Percentiles rank a stretch among this genome's conserved stretches.
These are phyloP conservation scores for Uloborus diversus DNA, from an alignment of 1,140 invertebrate genomes.

Conservation along the genomic window DNA sequence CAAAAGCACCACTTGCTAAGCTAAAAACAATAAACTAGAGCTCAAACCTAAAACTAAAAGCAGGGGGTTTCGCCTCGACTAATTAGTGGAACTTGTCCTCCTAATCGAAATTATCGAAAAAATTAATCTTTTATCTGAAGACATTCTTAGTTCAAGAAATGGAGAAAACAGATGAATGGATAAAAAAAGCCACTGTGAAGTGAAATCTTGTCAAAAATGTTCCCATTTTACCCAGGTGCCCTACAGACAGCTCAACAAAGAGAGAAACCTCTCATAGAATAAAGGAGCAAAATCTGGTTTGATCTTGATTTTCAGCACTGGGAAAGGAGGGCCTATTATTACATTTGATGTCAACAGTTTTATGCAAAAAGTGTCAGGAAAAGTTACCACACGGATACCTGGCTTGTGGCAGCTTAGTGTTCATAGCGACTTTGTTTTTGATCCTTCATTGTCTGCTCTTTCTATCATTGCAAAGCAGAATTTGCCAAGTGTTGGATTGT, in stretches of 20 bases:
- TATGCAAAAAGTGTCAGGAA: constrained; percentile 82
- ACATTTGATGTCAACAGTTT: constrained; percentile 70
- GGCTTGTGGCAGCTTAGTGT: constrained; percentile 81
- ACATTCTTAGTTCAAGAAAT: too few species aligned
- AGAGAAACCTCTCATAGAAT: constrained; percentile 85
- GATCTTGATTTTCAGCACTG: constrained; percentile 69
- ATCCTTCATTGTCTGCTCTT: constrained; percentile 87
- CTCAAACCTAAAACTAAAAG: too few species aligned
- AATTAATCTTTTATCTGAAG: too few species aligned
- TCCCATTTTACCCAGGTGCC: too few species aligned
- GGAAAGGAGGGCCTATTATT: constrained; percentile 73
- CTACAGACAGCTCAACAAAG: constrained; percentile 84
- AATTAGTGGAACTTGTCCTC: too few species aligned
- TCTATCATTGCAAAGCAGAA: constrained; percentile 87
- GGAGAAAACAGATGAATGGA: too few species aligned
- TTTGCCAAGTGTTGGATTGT: constrained; percentile 85
- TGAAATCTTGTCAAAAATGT: too few species aligned
- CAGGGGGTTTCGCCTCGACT: too few species aligned
- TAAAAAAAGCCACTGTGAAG: too few species aligned
- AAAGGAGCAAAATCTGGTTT: constrained; percentile 74
- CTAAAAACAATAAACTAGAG: too few species aligned
- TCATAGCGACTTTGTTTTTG: constrained; percentile 86
- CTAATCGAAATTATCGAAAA: too few species aligned
- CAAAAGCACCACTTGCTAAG: too few species aligned
- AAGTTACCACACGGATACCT: constrained; percentile 88